Base-by-base conservation (phyloP, 2,113 vertebrate species). In the Thunnus maccoyii region DNA sequence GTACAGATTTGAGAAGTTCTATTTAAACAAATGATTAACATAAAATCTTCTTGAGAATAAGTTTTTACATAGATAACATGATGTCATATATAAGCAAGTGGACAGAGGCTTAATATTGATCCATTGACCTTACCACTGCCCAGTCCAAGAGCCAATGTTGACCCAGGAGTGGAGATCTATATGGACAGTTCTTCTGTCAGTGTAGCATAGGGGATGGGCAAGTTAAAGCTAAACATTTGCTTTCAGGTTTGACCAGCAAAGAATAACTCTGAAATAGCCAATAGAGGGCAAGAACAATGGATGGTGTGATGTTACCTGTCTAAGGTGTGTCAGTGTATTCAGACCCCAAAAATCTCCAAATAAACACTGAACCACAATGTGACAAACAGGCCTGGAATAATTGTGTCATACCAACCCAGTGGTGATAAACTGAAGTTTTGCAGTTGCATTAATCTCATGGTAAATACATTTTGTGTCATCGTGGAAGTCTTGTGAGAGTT, bases 161-260 rank as follows among this genome's bases (percentile, higher is more conserved):
- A 94, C 91, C 86, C 85, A 91, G 81, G 81, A 65, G 64, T 75
- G 83, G 25, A 69, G 87, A 67, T 93, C 90, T 86, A 84, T 91
- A 80, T 83, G 78, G 84, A 90, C 77, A 83, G 71, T 79, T 82
- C 80, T 82, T 86, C 50, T 86, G 88, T 90, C 75, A 86, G 86
- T 90, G 83, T 87, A 82, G 73, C 84, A 86, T 79, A 68, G 90
- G 84, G 91, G 88, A 88, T 77, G 83, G 87, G 76, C 73, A 16
- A 80, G 85, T 41, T 78, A 70, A 88, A 87, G 77, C 85, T 88
- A 94, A 95, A 94, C 93, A 94, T 95, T 95, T 93, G 85, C 91
- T 84, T 88, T 91, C 68, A 77, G 86, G 85, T 88, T 89, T 77
- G 80, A 86, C 75, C 72, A 77, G 72, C 54, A 68, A 83, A 83